Evolutionary conservation across 2,797 vertebrate species (phyloP).

Genomic region (Rhabdomys pumilio): DNA sequence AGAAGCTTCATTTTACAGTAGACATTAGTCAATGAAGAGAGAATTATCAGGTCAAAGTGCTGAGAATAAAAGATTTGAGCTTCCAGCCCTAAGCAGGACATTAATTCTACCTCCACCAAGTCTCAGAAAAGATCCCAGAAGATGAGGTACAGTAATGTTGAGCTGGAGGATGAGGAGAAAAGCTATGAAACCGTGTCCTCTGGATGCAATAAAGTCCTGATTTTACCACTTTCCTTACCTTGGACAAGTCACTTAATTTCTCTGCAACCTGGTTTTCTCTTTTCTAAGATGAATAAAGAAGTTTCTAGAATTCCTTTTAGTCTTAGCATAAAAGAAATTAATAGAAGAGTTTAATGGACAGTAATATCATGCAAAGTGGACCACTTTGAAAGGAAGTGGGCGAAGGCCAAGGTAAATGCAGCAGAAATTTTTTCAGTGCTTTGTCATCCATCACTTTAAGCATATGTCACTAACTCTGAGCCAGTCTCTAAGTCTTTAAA

Average conservation of each 20-base stretch:
- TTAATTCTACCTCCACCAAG: not conserved
- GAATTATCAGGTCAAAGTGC: not conserved
- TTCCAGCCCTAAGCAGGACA: not conserved
- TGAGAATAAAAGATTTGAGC: not conserved
- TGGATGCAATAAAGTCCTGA: not conserved
- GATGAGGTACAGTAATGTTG: not conserved
- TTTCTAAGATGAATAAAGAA: constrained; percentile 1
- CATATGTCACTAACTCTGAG: constrained; percentile 32
- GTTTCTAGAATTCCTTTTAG: not conserved
- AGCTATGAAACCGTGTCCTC: not conserved
- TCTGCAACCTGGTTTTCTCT: constrained; percentile 10
- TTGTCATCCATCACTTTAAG: constrained; percentile 58
- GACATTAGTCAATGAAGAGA: not conserved
- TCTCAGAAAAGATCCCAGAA: not conserved
- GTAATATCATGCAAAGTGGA: not conserved
- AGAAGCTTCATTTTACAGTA: not conserved
- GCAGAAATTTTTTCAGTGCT: constrained; percentile 43
- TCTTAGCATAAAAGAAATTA: not conserved
- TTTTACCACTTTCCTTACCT: constrained; percentile 31
- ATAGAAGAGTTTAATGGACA: not conserved
- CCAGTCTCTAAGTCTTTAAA: constrained; percentile 55
- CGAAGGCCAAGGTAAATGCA: not conserved
- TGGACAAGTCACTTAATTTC: constrained; percentile 18
- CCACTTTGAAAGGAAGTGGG: not conserved
- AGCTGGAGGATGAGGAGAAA: not conserved